Conservation (phyloP, 2,888 invertebrate genomes). For the Chironomus tentans region DNA sequence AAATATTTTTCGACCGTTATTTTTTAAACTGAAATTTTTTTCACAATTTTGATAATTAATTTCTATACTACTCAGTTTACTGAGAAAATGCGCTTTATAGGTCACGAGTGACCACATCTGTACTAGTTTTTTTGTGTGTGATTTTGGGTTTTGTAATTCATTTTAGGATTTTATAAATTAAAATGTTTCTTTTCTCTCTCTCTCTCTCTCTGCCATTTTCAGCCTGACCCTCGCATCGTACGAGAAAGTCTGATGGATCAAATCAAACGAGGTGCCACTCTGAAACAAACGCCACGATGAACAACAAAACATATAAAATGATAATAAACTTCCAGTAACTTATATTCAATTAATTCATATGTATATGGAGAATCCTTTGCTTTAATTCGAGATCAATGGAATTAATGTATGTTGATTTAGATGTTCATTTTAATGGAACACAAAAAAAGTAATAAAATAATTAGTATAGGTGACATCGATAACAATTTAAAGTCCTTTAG, state of each 20-base stretch:
- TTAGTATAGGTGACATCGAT: neutral
- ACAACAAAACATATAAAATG: conserved; percentile 30
- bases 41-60: too few species aligned
- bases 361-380: neutral
- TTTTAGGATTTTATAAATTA: neutral
- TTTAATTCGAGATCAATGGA: neutral
- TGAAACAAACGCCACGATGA: conserved; percentile 53
- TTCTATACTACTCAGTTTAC: too few species aligned
- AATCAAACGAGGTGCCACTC: conserved; percentile 75
- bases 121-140: neutral
- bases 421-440: neutral
- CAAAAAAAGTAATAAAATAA: too few species aligned
- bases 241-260: conserved; percentile 92
- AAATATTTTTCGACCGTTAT: too few species aligned
- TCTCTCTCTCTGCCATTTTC: conserved; percentile 35
- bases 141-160: neutral
- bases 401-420: conserved; percentile 4
- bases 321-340: too few species aligned
- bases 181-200: conserved; percentile 12
- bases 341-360: too few species aligned
- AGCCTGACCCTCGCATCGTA: conserved; percentile 68
- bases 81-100: too few species aligned
- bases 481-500: neutral
- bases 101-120: too few species aligned
- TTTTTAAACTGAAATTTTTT: too few species aligned